These are phyloP conservation scores for Xanthorhoe spadicearia DNA, from an alignment of 2,888 invertebrate species.

Conservation along the genomic window DNA sequence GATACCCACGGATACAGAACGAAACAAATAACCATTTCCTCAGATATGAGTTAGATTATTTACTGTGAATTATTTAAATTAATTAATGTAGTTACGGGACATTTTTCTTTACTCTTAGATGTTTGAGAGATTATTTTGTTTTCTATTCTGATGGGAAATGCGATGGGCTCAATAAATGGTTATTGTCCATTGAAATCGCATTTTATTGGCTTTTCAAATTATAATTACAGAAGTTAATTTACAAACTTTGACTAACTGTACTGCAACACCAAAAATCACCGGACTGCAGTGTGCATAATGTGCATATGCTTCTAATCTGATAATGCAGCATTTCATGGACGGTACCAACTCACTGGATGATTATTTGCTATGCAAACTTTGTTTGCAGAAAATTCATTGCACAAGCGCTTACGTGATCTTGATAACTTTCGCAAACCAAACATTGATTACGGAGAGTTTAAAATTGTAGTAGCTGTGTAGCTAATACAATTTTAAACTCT, in stretches of 20 bases:
- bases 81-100: conserved; percentile 41
- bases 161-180: conserved; percentile 3
- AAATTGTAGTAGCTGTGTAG: too few species aligned
- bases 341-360: too few species aligned
- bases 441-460: too few species aligned
- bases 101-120: conserved; percentile 38
- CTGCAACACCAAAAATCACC: neutral
- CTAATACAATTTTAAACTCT: too few species aligned
- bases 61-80: conserved; percentile 86
- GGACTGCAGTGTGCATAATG: too few species aligned
- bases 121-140: conserved; percentile 7
- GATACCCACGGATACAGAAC: conserved; percentile 98
- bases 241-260: neutral
- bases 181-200: neutral
- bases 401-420: too few species aligned
- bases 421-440: too few species aligned
- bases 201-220: neutral
- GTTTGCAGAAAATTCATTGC: too few species aligned
- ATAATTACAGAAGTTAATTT: neutral
- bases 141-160: conserved; percentile 10
- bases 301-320: too few species aligned
- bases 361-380: too few species aligned
- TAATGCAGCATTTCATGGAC: too few species aligned
- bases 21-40: conserved; percentile 97
- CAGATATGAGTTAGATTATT: conserved; percentile 97